A percentile compares a stretch with the other conserved stretches of the same genome.
These are phyloP conservation scores for Apogon hyalosoma DNA, from an alignment of 2,797 vertebrate genomes.

Conservation along the genomic window DNA sequence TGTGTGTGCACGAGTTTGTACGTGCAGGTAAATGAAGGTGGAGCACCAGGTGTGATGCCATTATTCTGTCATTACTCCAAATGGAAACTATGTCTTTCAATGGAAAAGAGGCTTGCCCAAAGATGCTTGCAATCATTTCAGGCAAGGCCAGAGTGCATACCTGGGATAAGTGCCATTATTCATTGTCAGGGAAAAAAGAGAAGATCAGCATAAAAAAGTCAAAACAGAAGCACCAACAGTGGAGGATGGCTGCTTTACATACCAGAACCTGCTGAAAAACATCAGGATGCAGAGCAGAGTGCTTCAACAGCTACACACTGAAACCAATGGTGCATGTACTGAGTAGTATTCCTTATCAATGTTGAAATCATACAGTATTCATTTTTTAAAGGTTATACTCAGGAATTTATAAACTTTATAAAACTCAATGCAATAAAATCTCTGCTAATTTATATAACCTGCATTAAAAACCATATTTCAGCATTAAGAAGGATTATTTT, in stretches of 20 bases:
- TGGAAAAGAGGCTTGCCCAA: constrained; percentile 76
- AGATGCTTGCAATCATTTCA: constrained; percentile 59
- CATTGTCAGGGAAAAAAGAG: constrained; percentile 26
- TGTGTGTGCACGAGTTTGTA: constrained; percentile 41
- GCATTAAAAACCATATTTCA: constrained; percentile 40
- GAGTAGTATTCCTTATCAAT: background rate
- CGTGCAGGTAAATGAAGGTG: constrained; percentile 54
- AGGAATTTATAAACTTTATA: constrained; percentile 27
- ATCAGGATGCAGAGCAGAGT: background rate
- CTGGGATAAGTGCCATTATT: constrained; percentile 57
- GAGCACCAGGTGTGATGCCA: constrained; percentile 77
- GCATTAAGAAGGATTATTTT: constrained; percentile 45
- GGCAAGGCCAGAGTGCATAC: constrained; percentile 61
- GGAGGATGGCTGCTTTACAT: constrained; percentile 19
- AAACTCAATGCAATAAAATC: constrained; percentile 21
- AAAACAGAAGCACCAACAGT: constrained; percentile 24
- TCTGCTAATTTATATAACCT: constrained; percentile 26
- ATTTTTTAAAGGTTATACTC: constrained; percentile 20
- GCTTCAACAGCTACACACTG: constrained; percentile 10
- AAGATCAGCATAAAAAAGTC: constrained; percentile 25
- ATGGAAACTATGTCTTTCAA: constrained; percentile 79
- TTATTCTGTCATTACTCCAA: constrained; percentile 74
- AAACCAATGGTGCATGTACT: background rate
- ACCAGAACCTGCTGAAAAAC: constrained; percentile 17
- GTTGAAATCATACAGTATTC: constrained; percentile 15